These are phyloP conservation scores for Zootoca vivipara DNA, from an alignment of 2,113 vertebrate genomes.

Conservation along the genomic window DNA sequence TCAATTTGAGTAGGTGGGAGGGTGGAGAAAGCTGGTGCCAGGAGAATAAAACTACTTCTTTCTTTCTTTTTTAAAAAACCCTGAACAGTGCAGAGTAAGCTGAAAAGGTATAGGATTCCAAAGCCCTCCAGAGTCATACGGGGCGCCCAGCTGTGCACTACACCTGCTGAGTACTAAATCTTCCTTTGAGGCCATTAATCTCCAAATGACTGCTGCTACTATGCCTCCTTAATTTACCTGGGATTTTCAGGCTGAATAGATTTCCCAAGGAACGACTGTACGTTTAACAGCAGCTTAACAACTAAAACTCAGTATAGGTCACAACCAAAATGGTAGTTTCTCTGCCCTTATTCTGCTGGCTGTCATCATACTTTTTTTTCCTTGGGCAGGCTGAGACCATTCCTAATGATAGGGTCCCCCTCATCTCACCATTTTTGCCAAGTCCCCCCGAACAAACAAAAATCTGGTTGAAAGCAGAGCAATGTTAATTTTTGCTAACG, in stretches of 20 bases:
- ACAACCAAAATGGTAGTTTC: conserved; percentile 24
- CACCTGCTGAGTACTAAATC: conserved; percentile 63
- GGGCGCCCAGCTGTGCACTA: conserved; percentile 54
- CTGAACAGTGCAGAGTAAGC: conserved; percentile 50
- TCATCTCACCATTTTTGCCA: background rate
- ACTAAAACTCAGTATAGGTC: background rate
- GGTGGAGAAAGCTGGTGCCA: conserved; percentile 1
- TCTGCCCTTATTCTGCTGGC: conserved; percentile 15
- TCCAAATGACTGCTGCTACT: conserved; percentile 38
- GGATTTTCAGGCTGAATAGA: conserved; percentile 39
- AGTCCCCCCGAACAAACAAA: background rate
- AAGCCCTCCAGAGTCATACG: conserved; percentile 42
- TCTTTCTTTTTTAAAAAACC: background rate
- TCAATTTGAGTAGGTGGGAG: background rate
- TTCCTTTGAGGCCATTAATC: conserved; percentile 59
- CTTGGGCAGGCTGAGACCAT: background rate
- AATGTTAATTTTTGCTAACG: background rate
- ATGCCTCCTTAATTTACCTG: conserved; percentile 30
- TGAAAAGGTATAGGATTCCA: conserved; percentile 54
- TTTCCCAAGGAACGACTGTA: conserved; percentile 12
- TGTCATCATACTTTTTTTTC: background rate
- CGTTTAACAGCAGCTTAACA: background rate
- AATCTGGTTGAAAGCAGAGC: background rate
- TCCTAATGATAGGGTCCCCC: background rate
- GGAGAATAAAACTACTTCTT: background rate